phyloP scores from a whole-genome alignment of 2,888 invertebrate species.

The Minunthozetes semirufus region DNA sequence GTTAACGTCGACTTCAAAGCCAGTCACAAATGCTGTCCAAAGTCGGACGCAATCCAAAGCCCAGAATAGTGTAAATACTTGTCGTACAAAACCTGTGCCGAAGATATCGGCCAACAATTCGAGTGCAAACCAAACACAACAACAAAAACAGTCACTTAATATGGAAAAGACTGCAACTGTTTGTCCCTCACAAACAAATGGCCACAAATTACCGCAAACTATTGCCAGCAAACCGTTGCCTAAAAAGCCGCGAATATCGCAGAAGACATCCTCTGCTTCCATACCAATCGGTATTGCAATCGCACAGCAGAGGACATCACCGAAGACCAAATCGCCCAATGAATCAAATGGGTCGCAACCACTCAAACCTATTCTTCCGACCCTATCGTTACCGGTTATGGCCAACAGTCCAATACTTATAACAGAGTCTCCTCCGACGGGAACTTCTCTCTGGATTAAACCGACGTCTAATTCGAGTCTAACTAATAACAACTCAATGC shows the following conservation, averaged over 20 bases:
- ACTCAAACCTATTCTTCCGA: constrained; percentile 25
- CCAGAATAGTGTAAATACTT: constrained; percentile 13
- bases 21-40: neutral
- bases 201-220: neutral
- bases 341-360: constrained; percentile 17
- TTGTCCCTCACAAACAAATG: neutral
- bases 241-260: constrained; percentile 13
- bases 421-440: constrained; percentile 18
- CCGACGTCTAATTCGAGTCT: constrained; percentile 12
- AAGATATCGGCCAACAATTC: neutral
- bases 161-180: neutral
- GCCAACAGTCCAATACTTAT: constrained; percentile 27
- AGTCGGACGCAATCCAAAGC: neutral
- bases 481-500: neutral
- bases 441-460: constrained; percentile 25
- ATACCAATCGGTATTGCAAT: constrained; percentile 24
- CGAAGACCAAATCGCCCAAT: constrained; percentile 14
- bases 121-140: neutral
- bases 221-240: constrained; percentile 14
- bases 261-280: neutral
- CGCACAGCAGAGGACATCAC: constrained; percentile 27
- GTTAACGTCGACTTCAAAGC: neutral
- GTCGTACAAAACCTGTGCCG: neutral
- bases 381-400: constrained; percentile 12
- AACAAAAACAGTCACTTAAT: neutral